Conservation (phyloP, 2,888 invertebrate species). For the Caenorhabditis imperialis region DNA sequence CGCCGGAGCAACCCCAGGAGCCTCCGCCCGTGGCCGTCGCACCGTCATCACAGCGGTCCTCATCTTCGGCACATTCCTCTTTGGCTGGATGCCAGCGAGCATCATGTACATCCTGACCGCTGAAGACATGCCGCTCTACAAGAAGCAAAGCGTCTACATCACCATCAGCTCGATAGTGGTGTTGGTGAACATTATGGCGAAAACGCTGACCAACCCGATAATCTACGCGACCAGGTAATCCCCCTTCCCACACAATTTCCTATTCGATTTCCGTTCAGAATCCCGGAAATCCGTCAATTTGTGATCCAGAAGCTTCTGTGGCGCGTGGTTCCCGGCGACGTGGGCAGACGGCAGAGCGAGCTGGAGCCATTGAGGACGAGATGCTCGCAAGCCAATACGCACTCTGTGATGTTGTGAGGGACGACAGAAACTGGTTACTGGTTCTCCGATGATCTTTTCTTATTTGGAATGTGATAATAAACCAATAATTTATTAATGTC, state of each 20-base stretch:
- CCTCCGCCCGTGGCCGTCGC: conserved; percentile 59
- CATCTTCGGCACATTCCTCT: conserved; percentile 82
- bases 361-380: conserved; percentile 31
- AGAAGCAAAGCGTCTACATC: conserved; percentile 49
- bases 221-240: conserved; percentile 81
- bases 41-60: conserved; percentile 82
- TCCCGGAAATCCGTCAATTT: conserved; percentile 66
- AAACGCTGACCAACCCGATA: conserved; percentile 83
- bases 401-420: conserved; percentile 40
- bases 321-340: conserved; percentile 52
- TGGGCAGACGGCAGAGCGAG: conserved; percentile 37
- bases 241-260: too few species aligned
- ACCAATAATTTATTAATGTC: too few species aligned
- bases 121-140: conserved; percentile 63
- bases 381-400: conserved; percentile 21
- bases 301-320: conserved; percentile 59
- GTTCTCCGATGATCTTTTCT: too few species aligned
- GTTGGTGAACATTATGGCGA: conserved; percentile 82
- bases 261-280: too few species aligned
- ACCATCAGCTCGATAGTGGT: conserved; percentile 79
- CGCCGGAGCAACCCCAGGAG: conserved; percentile 38
- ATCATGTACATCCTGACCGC: conserved; percentile 81
- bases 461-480: too few species aligned
- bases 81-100: conserved; percentile 82
- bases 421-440: background rate